Evolutionary conservation across 2,888 invertebrate genomes (phyloP).

Genomic region (Stramonita haemastoma): DNA sequence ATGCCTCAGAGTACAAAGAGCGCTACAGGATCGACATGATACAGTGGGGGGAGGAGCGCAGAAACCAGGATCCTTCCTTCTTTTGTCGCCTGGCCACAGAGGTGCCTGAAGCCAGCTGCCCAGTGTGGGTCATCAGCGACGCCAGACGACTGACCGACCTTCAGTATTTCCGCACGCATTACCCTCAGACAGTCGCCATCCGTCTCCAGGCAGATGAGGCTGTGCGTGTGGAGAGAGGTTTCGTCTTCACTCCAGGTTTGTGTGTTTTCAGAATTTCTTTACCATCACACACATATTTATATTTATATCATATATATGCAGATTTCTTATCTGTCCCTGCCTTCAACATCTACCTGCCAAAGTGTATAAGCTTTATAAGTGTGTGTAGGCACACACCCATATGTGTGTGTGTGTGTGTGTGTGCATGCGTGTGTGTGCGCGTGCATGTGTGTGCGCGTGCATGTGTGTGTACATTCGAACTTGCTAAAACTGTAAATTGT

Average conservation of each 20-base stretch:
- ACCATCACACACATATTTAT: no score
- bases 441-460: no score
- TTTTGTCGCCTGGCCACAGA: conserved; percentile 88
- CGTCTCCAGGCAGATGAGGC: conserved; percentile 85
- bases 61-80: conserved; percentile 88
- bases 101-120: conserved; percentile 76
- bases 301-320: no score
- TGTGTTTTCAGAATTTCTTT: no score
- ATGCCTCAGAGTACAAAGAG: conserved; percentile 93
- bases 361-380: no score
- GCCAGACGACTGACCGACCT: conserved; percentile 92
- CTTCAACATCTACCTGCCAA: no score
- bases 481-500: no score
- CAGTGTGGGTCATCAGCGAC: conserved; percentile 94
- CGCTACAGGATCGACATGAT: conserved; percentile 92
- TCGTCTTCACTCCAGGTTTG: conserved; percentile 83
- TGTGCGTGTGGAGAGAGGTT: conserved; percentile 84
- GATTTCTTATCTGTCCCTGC: no score
- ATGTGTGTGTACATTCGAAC: no score
- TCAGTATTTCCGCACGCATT: conserved; percentile 88
- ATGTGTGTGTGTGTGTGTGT: no score
- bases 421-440: no score
- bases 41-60: conserved; percentile 91
- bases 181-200: conserved; percentile 81
- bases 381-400: no score